Conservation (phyloP, 1,140 invertebrate species). For the Polyergus mexicanus region DNA sequence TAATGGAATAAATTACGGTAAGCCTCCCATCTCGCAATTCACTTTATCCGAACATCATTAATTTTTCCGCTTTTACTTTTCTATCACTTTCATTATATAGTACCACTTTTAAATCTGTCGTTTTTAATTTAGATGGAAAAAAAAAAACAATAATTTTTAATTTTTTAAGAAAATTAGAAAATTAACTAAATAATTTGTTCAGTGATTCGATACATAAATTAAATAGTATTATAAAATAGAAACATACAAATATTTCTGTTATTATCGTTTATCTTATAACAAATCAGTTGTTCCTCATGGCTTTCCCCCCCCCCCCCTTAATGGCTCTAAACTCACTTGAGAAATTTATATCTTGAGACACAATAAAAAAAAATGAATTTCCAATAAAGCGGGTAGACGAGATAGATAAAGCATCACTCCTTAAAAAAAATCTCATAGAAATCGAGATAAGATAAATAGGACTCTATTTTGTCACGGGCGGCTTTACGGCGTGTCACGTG, state of each 20-base stretch:
- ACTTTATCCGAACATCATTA: constrained; percentile 11
- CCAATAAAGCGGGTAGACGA: background rate
- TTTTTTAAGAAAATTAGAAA: background rate
- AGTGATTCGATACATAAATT: background rate
- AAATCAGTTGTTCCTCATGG: background rate
- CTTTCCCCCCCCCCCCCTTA: no score
- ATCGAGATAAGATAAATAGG: constrained; percentile 12
- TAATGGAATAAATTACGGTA: background rate
- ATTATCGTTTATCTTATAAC: background rate
- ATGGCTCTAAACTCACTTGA: background rate
- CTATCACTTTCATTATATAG: background rate
- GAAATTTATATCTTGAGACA: background rate
- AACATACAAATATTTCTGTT: background rate
- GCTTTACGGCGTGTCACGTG: constrained; percentile 36
- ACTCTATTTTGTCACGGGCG: constrained; percentile 29
- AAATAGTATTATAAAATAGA: background rate
- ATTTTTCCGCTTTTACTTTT: background rate
- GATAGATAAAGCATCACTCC: background rate
- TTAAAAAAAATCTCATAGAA: constrained; percentile 17
- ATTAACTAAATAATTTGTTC: background rate
- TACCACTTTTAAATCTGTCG: background rate
- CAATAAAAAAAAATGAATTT: constrained; percentile 18
- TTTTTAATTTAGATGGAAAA: background rate
- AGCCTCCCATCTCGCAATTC: background rate
- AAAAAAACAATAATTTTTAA: background rate